A percentile compares a stretch with the other conserved stretches of the same genome.
These are phyloP conservation scores for Lymantria monacha DNA, from an alignment of 2,888 invertebrate genomes.

Conservation along the genomic window DNA sequence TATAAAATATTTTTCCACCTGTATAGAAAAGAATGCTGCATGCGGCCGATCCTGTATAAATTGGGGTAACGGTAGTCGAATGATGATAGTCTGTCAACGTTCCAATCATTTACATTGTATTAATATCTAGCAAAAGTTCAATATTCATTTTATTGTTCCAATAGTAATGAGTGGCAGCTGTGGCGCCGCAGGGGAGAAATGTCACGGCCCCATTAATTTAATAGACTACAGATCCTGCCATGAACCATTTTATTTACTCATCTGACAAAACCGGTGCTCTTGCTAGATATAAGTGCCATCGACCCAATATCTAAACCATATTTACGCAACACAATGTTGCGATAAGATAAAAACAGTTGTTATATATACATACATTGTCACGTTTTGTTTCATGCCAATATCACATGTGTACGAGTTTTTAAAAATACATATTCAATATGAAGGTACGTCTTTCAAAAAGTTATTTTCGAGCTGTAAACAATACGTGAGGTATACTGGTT, in stretches of 20 bases:
- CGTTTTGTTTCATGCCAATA: conserved; percentile 9
- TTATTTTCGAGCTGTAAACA: neutral
- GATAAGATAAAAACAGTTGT: conserved; percentile 17
- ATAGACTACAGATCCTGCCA: conserved; percentile 42
- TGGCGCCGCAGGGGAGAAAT: conserved; percentile 57
- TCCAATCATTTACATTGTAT: conserved; percentile 14
- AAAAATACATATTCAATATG: neutral
- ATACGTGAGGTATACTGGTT: neutral
- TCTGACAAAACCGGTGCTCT: conserved; percentile 13
- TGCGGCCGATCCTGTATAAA: too few species aligned
- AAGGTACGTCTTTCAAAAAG: neutral
- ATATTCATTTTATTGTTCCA: conserved; percentile 44
- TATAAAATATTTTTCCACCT: too few species aligned
- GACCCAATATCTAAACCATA: conserved; percentile 16
- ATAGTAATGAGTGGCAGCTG: conserved; percentile 57
- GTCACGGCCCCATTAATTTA: conserved; percentile 53
- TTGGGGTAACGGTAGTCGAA: too few species aligned
- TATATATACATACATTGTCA: conserved; percentile 1
- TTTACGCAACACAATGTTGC: conserved; percentile 11
- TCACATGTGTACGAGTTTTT: conserved; percentile 1
- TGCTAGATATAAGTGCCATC: conserved; percentile 13
- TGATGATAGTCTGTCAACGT: neutral
- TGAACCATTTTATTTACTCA: conserved; percentile 47
- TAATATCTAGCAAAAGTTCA: conserved; percentile 29
- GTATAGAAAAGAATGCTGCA: too few species aligned